Evolutionary conservation across 2,888 invertebrate genomes (phyloP), one percentile per base, ranked within the genome.

Genomic region (Ditula angustiorana): DNA sequence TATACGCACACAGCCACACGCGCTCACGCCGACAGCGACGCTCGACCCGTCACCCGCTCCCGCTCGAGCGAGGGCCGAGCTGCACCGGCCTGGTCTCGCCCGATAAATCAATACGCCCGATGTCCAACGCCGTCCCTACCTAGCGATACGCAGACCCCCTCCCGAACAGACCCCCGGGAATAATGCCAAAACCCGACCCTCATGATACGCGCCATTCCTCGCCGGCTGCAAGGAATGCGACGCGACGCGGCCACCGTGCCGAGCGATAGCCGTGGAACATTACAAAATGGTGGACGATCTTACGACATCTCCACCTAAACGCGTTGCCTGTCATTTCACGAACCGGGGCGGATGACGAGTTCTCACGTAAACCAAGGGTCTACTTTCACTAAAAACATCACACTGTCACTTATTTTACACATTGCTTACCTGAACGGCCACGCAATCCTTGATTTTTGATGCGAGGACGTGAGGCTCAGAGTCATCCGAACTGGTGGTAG

Each of bases 381-480:
- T 88, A 92, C 92, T 92, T 92, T 92, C 92, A 92, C 92, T 90
- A 76, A 82, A 86, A 87, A 86, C 89, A 79, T 77, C 81, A 77
- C 77, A 82, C 74, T 81, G 79, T 74, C 76, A 75, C 79, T 81
- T 82, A 86, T 83, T 86, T 82, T 77, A 59, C 69, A 79, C 70
- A 80, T 78, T 82, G 90, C 94, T 83, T 89, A 96, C 96, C 94
- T 95, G 94, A 70, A 96, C 94, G 66, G 95, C 93, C 73, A 96
- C 90, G 79, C 94, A 95, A 79, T 93, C 93, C 81, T 93, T 93
- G 82, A 96, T 96, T 93, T 94, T 95, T 71, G 92, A 92, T 69
- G 92, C 94, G 76, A 96, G 90, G 80, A 93, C 86, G 86, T 86
- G 81, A 85, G 93, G 83, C 81, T 92, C 92, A 83, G 88, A 82